Percentiles rank a stretch among this genome's conserved stretches.
Conservation (phyloP, 2,113 vertebrate species). For the Amphiprion ocellaris region DNA sequence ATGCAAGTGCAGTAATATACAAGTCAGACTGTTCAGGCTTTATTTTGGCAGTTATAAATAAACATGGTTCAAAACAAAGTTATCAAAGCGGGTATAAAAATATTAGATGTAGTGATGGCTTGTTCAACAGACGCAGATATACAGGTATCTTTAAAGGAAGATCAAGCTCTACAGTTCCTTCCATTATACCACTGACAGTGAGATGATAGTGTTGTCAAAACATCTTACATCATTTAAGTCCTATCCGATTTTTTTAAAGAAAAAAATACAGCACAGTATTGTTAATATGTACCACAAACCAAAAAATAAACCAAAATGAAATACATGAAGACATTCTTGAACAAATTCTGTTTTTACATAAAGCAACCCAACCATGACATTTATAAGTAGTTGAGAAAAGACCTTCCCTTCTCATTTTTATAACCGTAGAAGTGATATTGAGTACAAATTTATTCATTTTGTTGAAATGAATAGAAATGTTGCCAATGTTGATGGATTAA, state of each 20-base stretch:
- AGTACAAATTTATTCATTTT: constrained; percentile 45
- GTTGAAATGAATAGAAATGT: constrained; percentile 2
- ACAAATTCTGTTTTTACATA: constrained; percentile 14
- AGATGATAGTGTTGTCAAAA: neutral
- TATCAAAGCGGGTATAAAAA: constrained; percentile 73
- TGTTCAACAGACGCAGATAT: constrained; percentile 26
- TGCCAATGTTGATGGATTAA: constrained; percentile 8
- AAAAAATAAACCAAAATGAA: neutral
- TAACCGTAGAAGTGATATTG: constrained; percentile 6
- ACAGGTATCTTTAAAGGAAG: neutral
- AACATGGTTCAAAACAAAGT: constrained; percentile 42
- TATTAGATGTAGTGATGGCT: constrained; percentile 28
- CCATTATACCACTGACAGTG: neutral
- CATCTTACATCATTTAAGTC: neutral
- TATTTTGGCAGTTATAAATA: constrained; percentile 72
- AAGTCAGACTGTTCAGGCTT: neutral
- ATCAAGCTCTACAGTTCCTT: neutral
- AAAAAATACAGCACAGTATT: constrained; percentile 3
- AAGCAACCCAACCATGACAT: neutral
- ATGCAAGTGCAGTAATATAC: neutral
- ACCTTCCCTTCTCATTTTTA: neutral
- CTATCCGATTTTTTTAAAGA: neutral
- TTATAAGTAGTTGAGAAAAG: neutral
- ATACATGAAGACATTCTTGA: neutral
- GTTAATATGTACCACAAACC: constrained; percentile 20